phyloP scores from a whole-genome alignment of 1,140 invertebrate species.

The Neoseiulus cucumeris region DNA sequence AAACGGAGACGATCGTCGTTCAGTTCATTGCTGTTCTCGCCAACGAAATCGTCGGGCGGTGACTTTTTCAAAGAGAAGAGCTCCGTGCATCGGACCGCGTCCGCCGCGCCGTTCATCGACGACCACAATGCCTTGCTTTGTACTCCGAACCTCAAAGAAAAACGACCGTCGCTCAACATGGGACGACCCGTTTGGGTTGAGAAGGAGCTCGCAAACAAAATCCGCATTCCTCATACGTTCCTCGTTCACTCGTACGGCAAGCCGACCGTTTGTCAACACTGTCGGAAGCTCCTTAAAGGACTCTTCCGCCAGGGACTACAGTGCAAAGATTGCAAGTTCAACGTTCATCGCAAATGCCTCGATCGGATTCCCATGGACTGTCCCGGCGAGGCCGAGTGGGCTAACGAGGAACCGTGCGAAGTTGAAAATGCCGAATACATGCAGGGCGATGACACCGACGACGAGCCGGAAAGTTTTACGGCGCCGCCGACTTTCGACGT shows the following conservation, averaged over 20 bases:
- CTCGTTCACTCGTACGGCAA: conserved; percentile 61
- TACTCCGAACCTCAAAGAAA: conserved; percentile 3
- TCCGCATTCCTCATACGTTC: conserved; percentile 71
- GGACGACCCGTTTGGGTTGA: conserved; percentile 53
- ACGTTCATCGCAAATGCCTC: conserved; percentile 91
- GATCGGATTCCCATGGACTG: conserved; percentile 88
- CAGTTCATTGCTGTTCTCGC: conserved; percentile 22
- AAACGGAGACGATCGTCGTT: conserved; percentile 28
- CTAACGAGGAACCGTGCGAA: neutral
- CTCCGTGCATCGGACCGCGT: conserved; percentile 18
- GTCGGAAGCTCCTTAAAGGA: conserved; percentile 82
- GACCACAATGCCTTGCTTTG: conserved; percentile 16
- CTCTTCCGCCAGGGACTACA: conserved; percentile 91
- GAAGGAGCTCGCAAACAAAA: conserved; percentile 42
- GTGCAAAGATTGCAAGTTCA: conserved; percentile 86
- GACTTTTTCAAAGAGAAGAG: neutral
- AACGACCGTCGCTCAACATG: conserved; percentile 45
- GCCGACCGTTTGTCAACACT: conserved; percentile 84
- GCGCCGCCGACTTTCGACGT: neutral
- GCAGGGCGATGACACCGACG: conserved; percentile 13
- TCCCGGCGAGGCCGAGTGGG: conserved; percentile 47
- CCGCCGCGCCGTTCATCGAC: conserved; percentile 17
- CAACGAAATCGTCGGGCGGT: conserved; percentile 22
- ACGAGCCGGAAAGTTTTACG: neutral
- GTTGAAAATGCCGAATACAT: neutral